Conservation (phyloP, 2,113 vertebrate species). For the Varanus salvator region DNA sequence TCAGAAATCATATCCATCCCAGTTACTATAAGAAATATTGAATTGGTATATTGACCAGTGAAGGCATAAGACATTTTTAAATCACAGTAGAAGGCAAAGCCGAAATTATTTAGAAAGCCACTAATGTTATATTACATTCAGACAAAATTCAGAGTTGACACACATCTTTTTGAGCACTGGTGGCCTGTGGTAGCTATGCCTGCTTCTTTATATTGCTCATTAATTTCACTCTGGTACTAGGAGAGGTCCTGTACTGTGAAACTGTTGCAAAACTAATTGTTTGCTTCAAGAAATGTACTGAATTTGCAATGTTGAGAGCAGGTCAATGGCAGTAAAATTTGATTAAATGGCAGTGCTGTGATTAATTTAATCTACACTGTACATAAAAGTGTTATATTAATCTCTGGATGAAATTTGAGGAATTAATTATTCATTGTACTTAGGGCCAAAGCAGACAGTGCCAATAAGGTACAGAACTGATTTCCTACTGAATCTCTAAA, state of each 20-base stretch:
- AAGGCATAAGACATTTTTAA: background rate
- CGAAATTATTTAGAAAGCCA: background rate
- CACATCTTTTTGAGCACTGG: background rate
- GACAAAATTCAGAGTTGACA: background rate
- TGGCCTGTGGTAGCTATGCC: background rate
- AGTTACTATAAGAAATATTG: background rate
- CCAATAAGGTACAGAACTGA: background rate
- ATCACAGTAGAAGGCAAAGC: background rate
- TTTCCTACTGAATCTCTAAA: background rate
- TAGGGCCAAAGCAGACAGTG: background rate
- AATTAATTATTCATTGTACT: background rate
- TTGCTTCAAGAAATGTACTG: background rate
- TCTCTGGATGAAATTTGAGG: background rate
- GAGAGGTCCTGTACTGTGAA: background rate
- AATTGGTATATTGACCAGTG: background rate
- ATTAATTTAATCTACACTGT: background rate
- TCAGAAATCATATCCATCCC: background rate
- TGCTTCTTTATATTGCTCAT: background rate
- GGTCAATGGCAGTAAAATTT: background rate
- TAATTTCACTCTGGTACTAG: background rate
- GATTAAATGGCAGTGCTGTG: background rate
- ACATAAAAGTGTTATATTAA: background rate
- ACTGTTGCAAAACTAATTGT: background rate
- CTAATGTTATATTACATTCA: background rate
- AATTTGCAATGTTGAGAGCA: background rate